Percentiles rank a stretch among this genome's conserved stretches.
These are phyloP conservation scores for Morelia viridis DNA, from an alignment of 2,797 vertebrate species.

Conservation along the genomic window DNA sequence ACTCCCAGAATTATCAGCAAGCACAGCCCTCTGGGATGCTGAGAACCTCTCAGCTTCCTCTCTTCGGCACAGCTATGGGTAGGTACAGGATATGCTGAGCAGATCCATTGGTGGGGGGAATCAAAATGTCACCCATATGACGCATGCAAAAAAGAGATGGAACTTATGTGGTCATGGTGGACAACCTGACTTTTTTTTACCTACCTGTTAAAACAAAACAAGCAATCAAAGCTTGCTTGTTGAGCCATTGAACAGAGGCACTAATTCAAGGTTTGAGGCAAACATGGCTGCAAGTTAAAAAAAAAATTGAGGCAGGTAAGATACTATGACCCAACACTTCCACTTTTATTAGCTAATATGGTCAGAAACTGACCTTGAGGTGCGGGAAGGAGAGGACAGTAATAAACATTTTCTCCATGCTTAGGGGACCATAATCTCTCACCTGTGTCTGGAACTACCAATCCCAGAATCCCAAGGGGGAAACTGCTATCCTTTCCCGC, in stretches of 20 bases:
- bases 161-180: neutral
- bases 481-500: neutral
- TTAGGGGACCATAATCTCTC: neutral
- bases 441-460: neutral
- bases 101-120: neutral
- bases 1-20: neutral
- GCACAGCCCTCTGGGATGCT: neutral
- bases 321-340: neutral
- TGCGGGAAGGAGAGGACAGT: neutral
- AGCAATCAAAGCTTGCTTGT: neutral
- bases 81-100: neutral
- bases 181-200: neutral
- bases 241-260: neutral
- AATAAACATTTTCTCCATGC: neutral
- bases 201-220: neutral
- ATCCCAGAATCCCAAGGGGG: neutral
- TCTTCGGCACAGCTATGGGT: neutral
- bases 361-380: neutral
- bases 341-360: neutral
- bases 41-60: neutral
- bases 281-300: neutral
- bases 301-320: neutral
- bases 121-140: neutral
- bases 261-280: neutral
- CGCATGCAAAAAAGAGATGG: neutral